These are phyloP conservation scores for Synaphobranchus kaupii DNA, from an alignment of 2,797 vertebrate species.

Conservation along the genomic window DNA sequence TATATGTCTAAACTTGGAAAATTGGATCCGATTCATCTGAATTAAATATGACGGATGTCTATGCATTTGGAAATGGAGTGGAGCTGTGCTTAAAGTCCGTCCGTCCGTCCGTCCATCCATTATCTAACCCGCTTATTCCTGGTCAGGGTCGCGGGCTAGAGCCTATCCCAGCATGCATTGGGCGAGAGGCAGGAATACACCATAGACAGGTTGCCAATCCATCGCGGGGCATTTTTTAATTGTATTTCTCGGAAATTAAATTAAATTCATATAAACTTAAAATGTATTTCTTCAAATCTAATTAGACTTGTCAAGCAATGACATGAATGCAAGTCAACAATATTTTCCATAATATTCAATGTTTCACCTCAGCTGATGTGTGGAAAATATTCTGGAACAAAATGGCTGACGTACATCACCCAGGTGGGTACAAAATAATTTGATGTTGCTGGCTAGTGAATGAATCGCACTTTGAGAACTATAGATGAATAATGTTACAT, in stretches of 20 bases:
- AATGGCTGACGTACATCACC: background rate
- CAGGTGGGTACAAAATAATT: background rate
- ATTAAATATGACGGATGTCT: background rate
- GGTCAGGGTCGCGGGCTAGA: no score
- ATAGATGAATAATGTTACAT: background rate
- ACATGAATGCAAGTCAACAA: background rate
- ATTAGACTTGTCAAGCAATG: background rate
- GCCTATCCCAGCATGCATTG: no score
- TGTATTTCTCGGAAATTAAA: background rate
- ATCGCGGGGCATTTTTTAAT: no score
- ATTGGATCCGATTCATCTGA: background rate
- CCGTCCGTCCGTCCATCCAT: no score
- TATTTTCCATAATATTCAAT: background rate
- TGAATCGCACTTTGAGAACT: background rate
- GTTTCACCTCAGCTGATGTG: background rate
- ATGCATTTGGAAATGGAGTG: background rate
- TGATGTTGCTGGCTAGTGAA: background rate
- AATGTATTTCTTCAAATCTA: background rate
- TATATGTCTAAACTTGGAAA: background rate
- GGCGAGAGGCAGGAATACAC: no score
- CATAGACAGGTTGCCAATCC: no score
- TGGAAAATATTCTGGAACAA: background rate
- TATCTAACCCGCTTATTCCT: no score
- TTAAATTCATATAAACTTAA: background rate
- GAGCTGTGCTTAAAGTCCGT: background rate